Conservation (phyloP, 92 coral and sea anemone genomes). For the Heliopora coerulea region DNA sequence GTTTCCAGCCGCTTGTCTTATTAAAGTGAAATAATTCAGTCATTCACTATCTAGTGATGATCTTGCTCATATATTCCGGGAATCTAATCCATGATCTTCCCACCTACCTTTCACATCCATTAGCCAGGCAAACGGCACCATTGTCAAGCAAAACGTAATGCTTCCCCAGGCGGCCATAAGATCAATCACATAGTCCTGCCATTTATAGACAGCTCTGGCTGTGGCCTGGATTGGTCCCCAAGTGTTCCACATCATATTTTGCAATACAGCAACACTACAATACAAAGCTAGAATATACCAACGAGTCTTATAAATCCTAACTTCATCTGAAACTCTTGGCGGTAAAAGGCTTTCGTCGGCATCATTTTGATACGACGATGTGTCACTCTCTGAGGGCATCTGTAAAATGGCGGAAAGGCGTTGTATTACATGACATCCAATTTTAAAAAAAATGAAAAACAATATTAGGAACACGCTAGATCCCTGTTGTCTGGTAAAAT, state of each 20-base stretch:
- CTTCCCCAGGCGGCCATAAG: constrained; percentile 96
- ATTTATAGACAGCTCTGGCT: constrained; percentile 78
- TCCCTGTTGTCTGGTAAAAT: too few relatives aligned
- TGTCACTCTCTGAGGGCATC: neutral
- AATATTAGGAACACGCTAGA: too few relatives aligned
- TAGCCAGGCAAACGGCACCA: constrained; percentile 92
- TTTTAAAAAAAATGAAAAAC: too few relatives aligned
- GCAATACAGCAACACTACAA: constrained; percentile 68
- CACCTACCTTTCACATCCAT: constrained; percentile 87
- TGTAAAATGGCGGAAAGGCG: too few relatives aligned
- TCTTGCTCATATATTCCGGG: too few relatives aligned
- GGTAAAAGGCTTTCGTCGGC: constrained; percentile 15
- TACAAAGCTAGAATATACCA: constrained; percentile 84
- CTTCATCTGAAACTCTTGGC: neutral
- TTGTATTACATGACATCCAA: too few relatives aligned
- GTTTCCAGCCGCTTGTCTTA: too few relatives aligned
- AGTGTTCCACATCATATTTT: constrained; percentile 89
- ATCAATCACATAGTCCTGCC: constrained; percentile 80
- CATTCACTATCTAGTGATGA: too few relatives aligned
- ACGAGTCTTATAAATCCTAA: constrained; percentile 75
- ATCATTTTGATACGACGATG: neutral
- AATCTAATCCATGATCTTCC: neutral
- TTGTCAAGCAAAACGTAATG: constrained; percentile 77
- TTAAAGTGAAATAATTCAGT: too few relatives aligned
- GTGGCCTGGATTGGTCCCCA: constrained; percentile 99